Evolutionary conservation across 2,113 vertebrate species (phyloP).

Genomic region (Stegostoma tigrinum): DNA sequence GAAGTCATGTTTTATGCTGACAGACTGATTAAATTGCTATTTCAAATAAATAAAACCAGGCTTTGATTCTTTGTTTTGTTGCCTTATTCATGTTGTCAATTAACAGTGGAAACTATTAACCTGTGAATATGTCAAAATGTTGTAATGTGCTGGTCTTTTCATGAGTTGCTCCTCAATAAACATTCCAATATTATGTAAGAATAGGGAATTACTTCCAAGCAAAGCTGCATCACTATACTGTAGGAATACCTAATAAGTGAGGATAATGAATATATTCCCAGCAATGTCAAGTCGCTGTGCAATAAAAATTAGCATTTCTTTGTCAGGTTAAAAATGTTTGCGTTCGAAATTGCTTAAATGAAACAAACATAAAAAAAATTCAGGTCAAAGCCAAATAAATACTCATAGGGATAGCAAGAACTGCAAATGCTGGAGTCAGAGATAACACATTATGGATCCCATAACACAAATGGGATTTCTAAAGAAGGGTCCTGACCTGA

Average conservation of each 20-base stretch:
- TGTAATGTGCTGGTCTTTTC: not conserved
- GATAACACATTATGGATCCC: too few relatives aligned
- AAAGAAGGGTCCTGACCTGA: too few relatives aligned
- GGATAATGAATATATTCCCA: not conserved
- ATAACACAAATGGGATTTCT: too few relatives aligned
- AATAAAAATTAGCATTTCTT: not conserved
- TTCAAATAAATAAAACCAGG: slow-evolving; percentile 11
- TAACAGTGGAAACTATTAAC: not conserved
- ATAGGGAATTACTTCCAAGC: not conserved
- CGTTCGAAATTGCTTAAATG: not conserved
- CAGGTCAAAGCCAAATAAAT: not conserved
- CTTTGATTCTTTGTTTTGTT: not conserved
- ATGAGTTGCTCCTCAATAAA: not conserved
- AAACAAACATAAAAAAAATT: not conserved
- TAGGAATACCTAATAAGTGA: not conserved
- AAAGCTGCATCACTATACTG: not conserved
- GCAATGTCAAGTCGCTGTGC: not conserved
- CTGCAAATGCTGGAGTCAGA: too few relatives aligned
- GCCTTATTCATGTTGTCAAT: not conserved
- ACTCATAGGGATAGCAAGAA: not conserved
- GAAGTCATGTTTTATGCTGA: not conserved
- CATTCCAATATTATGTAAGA: not conserved
- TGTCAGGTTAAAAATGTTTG: not conserved
- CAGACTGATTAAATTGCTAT: not conserved
- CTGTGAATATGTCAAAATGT: not conserved